A percentile compares a stretch with the other conserved stretches of the same genome.
Evolutionary conservation across 2,113 vertebrate species (phyloP).

Genomic region (Colius striatus): DNA sequence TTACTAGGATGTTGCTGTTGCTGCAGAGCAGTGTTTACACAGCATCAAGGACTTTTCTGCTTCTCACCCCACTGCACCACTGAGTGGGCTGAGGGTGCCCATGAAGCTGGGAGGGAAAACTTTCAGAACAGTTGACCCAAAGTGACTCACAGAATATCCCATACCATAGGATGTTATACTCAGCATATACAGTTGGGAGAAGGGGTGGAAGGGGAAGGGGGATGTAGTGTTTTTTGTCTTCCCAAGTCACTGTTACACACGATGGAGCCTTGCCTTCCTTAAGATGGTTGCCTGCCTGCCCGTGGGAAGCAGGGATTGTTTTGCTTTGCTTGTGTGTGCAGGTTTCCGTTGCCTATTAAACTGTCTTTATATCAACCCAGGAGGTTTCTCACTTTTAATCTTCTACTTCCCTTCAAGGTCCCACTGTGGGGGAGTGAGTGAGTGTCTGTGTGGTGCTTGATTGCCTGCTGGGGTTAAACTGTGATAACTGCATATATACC

Average conservation of each 20-base stretch:
- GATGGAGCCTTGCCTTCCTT: neutral
- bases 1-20: neutral
- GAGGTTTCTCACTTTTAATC: neutral
- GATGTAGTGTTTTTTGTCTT: neutral
- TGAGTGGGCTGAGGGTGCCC: neutral
- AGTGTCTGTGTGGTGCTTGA: neutral
- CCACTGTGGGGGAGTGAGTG: neutral
- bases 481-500: neutral
- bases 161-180: neutral
- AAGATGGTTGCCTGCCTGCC: too few relatives aligned
- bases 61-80: neutral
- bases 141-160: neutral
- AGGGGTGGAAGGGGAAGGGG: too few relatives aligned
- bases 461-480: neutral
- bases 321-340: accelerated
- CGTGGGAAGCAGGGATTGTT: neutral
- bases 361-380: neutral
- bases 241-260: neutral
- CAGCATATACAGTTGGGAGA: neutral
- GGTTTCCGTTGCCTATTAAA: neutral
- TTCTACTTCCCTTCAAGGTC: neutral
- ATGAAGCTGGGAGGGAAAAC: too few relatives aligned
- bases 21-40: neutral
- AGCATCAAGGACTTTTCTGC: neutral
- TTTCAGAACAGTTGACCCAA: neutral